Evolutionary conservation across 2,888 invertebrate genomes (phyloP).

Genomic region (Nebria brevicollis): DNA sequence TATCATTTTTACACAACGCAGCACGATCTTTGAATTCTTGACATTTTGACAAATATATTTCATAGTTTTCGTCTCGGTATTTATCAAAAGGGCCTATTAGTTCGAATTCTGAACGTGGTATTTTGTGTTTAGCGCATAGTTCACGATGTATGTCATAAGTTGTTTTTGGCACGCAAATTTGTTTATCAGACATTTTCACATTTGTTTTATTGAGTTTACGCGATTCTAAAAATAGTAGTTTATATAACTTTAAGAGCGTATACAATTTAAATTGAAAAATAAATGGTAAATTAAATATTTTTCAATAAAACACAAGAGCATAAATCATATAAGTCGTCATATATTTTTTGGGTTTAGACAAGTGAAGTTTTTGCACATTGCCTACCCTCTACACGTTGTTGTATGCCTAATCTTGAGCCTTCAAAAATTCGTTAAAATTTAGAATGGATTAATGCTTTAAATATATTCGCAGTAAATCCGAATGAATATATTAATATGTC

Average conservation of each 20-base stretch:
- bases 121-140: constrained; percentile 51
- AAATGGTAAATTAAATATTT: too few species aligned
- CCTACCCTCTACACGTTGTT: too few species aligned
- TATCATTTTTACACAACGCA: constrained; percentile 2
- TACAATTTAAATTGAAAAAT: too few species aligned
- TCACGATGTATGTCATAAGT: constrained; percentile 54
- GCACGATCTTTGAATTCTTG: constrained; percentile 28
- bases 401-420: too few species aligned
- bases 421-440: too few species aligned
- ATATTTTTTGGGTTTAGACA: too few species aligned
- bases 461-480: background rate
- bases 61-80: constrained; percentile 55
- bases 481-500: background rate
- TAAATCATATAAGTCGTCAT: too few species aligned
- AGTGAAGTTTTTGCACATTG: too few species aligned
- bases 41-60: constrained; percentile 50
- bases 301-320: too few species aligned
- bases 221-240: background rate
- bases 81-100: constrained; percentile 52
- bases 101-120: constrained; percentile 51
- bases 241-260: too few species aligned
- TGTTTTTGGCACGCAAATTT: constrained; percentile 7
- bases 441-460: background rate
- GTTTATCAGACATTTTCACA: constrained; percentile 13
- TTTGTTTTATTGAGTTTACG: constrained; percentile 21